Evolutionary conservation across 2,797 vertebrate genomes (phyloP).

Genomic region (Gymnoscopelus microlampas): DNA sequence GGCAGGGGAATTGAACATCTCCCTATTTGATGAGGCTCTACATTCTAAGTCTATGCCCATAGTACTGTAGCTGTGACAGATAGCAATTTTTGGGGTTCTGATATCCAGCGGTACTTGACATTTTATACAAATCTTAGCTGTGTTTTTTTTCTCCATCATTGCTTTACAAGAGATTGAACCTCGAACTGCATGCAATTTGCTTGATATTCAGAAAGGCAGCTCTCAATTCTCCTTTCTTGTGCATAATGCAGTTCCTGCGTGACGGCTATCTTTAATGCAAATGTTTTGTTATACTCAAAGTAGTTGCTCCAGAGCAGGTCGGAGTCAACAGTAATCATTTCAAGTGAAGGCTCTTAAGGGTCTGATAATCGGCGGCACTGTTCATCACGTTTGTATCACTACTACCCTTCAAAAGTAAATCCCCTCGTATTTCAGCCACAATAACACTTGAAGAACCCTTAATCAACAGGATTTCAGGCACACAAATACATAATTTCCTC

Average conservation of each 20-base stretch:
- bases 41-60: slow-evolving; percentile 70
- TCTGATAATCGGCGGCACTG: slow-evolving; percentile 68
- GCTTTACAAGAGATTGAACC: slow-evolving; percentile 63
- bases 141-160: slow-evolving; percentile 65
- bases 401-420: slow-evolving; percentile 60
- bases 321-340: slow-evolving; percentile 79
- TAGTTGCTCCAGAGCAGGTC: slow-evolving; percentile 61
- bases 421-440: slow-evolving; percentile 52
- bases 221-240: slow-evolving; percentile 63
- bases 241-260: slow-evolving; percentile 53
- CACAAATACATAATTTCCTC: slow-evolving; percentile 69
- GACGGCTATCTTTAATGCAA: slow-evolving; percentile 60
- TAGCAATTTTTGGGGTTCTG: slow-evolving; percentile 58
- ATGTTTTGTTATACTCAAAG: slow-evolving; percentile 64
- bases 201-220: slow-evolving; percentile 75
- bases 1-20: slow-evolving; percentile 76
- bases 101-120: slow-evolving; percentile 82
- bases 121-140: slow-evolving; percentile 74
- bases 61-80: slow-evolving; percentile 62
- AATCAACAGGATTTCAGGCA: slow-evolving; percentile 68
- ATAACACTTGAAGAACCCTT: slow-evolving; percentile 66
- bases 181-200: slow-evolving; percentile 63
- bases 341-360: slow-evolving; percentile 62
- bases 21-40: slow-evolving; percentile 77
- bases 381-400: slow-evolving; percentile 58